Evolutionary conservation across 2,113 vertebrate genomes (phyloP).

Genomic region (Peromyscus polionotus): DNA sequence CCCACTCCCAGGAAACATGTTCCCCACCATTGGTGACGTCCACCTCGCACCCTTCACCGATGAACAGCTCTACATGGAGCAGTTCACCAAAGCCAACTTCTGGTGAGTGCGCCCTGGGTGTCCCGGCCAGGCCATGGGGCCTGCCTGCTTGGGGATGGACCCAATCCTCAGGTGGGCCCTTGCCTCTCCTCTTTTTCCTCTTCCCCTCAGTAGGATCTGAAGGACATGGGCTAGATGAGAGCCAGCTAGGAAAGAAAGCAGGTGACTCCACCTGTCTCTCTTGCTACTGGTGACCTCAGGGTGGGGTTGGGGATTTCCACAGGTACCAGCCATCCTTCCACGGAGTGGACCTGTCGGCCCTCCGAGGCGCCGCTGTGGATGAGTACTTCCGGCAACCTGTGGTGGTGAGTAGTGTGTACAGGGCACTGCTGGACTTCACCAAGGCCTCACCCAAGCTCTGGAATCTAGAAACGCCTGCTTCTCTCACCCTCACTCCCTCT

Average conservation of each 20-base stretch:
- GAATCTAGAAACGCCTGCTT: neutral
- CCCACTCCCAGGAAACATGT: constrained; percentile 94
- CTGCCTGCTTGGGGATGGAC: neutral
- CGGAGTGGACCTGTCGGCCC: constrained; percentile 95
- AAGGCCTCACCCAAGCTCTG: neutral
- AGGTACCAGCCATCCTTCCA: constrained; percentile 99
- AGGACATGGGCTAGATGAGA: neutral
- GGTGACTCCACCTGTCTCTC: neutral
- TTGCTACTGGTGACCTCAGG: constrained; percentile 43
- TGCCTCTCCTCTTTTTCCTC: neutral
- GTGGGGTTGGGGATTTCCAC: constrained; percentile 54
- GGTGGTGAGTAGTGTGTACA: constrained; percentile 88
- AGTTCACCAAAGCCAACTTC: constrained; percentile 99
- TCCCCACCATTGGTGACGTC: constrained; percentile 97
- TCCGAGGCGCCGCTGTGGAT: constrained; percentile 95
- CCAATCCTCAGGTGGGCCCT: neutral
- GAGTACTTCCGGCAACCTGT: constrained; percentile 98
- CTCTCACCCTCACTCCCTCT: neutral
- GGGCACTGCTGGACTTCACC: neutral
- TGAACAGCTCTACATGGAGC: constrained; percentile 99
- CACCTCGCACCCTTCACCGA: constrained; percentile 98
- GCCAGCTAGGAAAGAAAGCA: constrained; percentile 32
- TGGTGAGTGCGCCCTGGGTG: constrained; percentile 88
- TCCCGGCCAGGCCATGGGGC: neutral
- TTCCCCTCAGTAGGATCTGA: constrained; percentile 23